Conservation (phyloP, 2,888 invertebrate genomes). For the Chrysotoxum bicinctum region DNA sequence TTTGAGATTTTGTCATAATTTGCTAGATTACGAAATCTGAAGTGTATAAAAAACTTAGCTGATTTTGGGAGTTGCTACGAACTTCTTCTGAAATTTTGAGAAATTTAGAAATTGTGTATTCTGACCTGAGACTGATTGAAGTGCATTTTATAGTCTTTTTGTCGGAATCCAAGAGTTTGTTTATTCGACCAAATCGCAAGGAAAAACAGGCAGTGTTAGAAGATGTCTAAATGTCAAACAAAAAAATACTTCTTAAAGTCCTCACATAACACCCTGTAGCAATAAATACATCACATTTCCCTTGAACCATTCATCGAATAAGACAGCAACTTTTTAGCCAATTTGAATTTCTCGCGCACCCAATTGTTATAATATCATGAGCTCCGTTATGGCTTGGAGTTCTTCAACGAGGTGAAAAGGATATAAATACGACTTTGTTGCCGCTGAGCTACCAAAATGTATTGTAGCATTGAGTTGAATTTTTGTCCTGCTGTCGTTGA, state of each 20-base stretch:
- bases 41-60: too few species aligned
- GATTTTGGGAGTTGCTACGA: too few species aligned
- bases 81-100: too few species aligned
- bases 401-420: slow-evolving; percentile 4
- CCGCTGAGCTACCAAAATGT: slow-evolving; percentile 34
- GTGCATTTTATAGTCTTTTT: too few species aligned
- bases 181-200: too few species aligned
- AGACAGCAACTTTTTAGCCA: slow-evolving; percentile 56
- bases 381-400: not conserved
- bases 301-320: slow-evolving; percentile 37
- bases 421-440: slow-evolving; percentile 60
- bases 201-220: too few species aligned
- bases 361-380: slow-evolving; percentile 42
- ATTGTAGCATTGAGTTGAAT: not conserved
- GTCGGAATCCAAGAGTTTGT: too few species aligned
- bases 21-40: too few species aligned
- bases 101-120: too few species aligned
- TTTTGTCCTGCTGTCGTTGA: not conserved
- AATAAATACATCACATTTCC: slow-evolving; percentile 19
- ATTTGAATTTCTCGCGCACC: slow-evolving; percentile 49
- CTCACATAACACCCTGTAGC: not conserved
- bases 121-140: too few species aligned
- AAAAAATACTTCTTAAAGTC: not conserved
- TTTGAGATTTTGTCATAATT: too few species aligned
- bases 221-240: not conserved